Percentiles rank a stretch among this genome's conserved stretches.
Evolutionary conservation across 2,113 vertebrate species (phyloP).

Genomic region (Larimichthys polyactis): DNA sequence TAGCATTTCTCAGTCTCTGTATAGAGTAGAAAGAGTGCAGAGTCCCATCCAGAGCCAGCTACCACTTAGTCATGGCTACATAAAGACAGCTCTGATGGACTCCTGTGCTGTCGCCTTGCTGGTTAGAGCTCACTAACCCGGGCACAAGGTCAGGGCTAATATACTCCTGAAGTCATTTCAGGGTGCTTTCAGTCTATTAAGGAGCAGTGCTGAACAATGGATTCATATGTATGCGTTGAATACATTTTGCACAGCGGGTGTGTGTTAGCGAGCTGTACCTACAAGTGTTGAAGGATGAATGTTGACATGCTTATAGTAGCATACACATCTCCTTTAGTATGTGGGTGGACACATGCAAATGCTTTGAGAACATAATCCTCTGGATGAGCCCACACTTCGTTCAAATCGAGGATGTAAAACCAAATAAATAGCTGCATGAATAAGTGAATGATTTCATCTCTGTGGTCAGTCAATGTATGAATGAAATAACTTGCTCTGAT

Average conservation of each 20-base stretch:
- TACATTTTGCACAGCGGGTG: slow-evolving; percentile 5
- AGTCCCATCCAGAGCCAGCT: slow-evolving; percentile 15
- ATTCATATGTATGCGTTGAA: slow-evolving; percentile 23
- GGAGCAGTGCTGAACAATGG: slow-evolving; percentile 43
- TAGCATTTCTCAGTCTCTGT: slow-evolving; percentile 18
- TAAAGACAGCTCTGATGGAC: slow-evolving; percentile 65
- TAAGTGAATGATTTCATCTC: slow-evolving; percentile 55
- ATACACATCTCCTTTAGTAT: not conserved
- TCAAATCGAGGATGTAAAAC: slow-evolving; percentile 44
- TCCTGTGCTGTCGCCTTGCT: slow-evolving; percentile 36
- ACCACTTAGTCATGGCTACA: slow-evolving; percentile 71
- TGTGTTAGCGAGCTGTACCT: not conserved
- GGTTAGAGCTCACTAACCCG: slow-evolving; percentile 60
- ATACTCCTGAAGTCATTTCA: slow-evolving; percentile 40
- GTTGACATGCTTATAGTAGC: not conserved
- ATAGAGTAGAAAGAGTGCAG: not conserved
- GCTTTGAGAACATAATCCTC: slow-evolving; percentile 49
- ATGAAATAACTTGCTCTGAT: slow-evolving; percentile 50
- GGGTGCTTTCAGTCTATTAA: slow-evolving; percentile 35
- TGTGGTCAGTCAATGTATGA: slow-evolving; percentile 24
- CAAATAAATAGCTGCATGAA: slow-evolving; percentile 43
- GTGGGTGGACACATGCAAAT: slow-evolving; percentile 26
- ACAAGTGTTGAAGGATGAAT: not conserved
- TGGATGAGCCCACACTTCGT: slow-evolving; percentile 24
- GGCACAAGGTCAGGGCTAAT: slow-evolving; percentile 68